Conservation (phyloP, 2,113 vertebrate genomes). For the Cololabis saira region DNA sequence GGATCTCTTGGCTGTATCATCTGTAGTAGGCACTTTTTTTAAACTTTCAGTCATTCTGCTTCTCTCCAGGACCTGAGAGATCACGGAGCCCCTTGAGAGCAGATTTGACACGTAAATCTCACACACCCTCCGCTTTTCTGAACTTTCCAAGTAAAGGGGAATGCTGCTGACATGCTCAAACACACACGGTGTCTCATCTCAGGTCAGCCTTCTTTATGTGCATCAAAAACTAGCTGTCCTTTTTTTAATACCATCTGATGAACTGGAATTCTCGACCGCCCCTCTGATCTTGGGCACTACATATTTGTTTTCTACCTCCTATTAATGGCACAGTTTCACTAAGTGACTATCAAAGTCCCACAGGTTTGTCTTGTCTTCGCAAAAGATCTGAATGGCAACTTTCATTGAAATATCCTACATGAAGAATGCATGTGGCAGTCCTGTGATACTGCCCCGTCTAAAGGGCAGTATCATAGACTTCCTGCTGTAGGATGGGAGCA, state of each 20-base stretch:
- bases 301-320: conserved; percentile 15
- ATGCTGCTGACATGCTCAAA: conserved; percentile 67
- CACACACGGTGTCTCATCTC: conserved; percentile 68
- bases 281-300: conserved; percentile 13
- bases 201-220: conserved; percentile 49
- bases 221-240: conserved; percentile 23
- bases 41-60: conserved; percentile 67
- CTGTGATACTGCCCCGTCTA: conserved; percentile 63
- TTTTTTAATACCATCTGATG: conserved; percentile 38
- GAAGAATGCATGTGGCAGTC: conserved; percentile 39
- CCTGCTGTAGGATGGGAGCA: conserved; percentile 78
- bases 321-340: conserved; percentile 25
- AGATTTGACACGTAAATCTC: conserved; percentile 30
- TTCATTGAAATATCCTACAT: conserved; percentile 54
- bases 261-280: conserved; percentile 22
- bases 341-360: conserved; percentile 25
- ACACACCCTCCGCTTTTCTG: conserved; percentile 41
- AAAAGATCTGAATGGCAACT: conserved; percentile 62
- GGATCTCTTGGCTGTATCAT: conserved; percentile 54
- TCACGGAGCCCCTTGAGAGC: conserved; percentile 50
- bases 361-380: conserved; percentile 31
- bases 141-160: conserved; percentile 77
- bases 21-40: conserved; percentile 83
- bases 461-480: conserved; percentile 95
- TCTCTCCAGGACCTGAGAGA: conserved; percentile 62